Evolutionary conservation across 1,140 invertebrate species (phyloP).

Genomic region (Sitobion miscanthi): DNA sequence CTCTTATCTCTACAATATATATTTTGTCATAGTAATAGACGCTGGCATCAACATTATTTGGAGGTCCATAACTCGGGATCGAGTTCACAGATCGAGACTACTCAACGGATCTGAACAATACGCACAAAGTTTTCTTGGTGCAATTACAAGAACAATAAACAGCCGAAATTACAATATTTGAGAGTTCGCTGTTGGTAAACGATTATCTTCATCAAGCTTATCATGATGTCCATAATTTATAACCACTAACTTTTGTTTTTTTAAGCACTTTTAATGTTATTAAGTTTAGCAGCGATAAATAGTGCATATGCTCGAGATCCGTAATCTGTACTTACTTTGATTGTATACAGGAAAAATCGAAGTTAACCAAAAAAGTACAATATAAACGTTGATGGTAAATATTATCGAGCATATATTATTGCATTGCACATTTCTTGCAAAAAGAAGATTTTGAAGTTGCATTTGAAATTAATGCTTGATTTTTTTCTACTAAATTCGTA

Average conservation of each 20-base stretch:
- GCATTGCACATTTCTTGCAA: no score
- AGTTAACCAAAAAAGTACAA: neutral
- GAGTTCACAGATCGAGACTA: neutral
- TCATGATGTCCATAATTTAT: neutral
- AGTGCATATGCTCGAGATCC: neutral
- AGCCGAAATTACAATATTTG: neutral
- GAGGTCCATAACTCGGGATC: neutral
- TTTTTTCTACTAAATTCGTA: no score
- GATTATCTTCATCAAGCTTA: conserved; percentile 15
- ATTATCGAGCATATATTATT: neutral
- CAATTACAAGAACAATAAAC: conserved; percentile 10
- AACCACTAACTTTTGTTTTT: neutral
- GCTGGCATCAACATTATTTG: neutral
- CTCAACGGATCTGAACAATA: neutral
- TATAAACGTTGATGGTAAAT: neutral
- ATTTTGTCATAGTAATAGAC: neutral
- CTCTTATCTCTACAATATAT: neutral
- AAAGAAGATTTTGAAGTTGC: no score
- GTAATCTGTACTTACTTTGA: neutral
- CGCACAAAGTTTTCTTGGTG: neutral
- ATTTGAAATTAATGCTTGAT: no score
- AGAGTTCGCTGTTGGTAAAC: neutral
- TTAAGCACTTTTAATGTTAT: neutral
- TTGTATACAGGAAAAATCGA: neutral
- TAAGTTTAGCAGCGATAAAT: neutral